Evolutionary conservation across 2,113 vertebrate genomes (phyloP), one percentile per base, ranked within the genome.

Genomic region (Brachirus orientalis): DNA sequence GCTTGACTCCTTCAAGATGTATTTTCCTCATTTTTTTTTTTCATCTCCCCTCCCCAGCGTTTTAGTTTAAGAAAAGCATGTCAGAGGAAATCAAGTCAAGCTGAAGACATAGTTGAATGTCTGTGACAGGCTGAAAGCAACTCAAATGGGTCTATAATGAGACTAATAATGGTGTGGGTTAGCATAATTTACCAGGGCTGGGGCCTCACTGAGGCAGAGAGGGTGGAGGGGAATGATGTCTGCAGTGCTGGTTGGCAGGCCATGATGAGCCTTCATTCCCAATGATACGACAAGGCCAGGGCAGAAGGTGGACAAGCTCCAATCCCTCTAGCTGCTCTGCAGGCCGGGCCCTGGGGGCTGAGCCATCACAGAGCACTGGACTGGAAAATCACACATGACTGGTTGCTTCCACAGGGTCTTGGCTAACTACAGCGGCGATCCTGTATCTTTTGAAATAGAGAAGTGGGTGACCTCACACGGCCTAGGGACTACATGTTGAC

Each of bases 351-450:
- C 80, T 53, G 36, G 81, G 76, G 83, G 80, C 79, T 56, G 72
- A 64, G 64, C 76, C 65, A 86, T 91, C 89, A 89, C 62, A 7
- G 83, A 75, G 87, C 86, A 75, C 69, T 78, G 87, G 81, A 88
- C 85, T 85, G 84, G 90, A 92, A 91, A 92, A 92, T 91, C 78
- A 85, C 84, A 91, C 84, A 80, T 89, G 90, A 90, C 90, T 90
- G 88, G 82, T 76, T 85, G 80, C 86, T 89, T 91, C 83, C 87
- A 88, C 86, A 50, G 81, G 87, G 80, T 81, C 74, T 75, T 57
- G 78, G 60, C 75, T 85, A 77, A 85, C 85, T 79, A n/a, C 79
- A 22, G 43, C 66, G 28, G 79, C 71, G 71, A 86, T 80, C 87
- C 89, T 75, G 85, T 87, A 75, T 88, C 65, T 85, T 91, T 89